phyloP scores from a whole-genome alignment of 2,888 invertebrate genomes.

The Entomobrya proxima region DNA sequence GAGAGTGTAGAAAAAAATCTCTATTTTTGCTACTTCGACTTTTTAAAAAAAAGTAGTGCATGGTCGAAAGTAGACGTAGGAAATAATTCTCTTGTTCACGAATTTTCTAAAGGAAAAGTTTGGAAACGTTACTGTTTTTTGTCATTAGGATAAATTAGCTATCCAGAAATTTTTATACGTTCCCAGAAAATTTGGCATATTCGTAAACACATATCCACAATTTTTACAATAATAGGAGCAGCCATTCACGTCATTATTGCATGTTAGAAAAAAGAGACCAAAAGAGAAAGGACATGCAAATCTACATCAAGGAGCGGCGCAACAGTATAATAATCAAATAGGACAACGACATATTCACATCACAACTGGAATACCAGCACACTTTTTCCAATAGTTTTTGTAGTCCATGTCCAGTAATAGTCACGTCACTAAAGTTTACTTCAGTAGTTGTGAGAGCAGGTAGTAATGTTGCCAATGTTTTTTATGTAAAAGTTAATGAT shows the following conservation, averaged over 20 bases:
- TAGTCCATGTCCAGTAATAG: conserved; percentile 14
- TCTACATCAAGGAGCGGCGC: conserved; percentile 13
- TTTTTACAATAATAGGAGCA: conserved; percentile 17
- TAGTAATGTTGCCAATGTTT: conserved; percentile 17
- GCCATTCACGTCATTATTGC: background rate
- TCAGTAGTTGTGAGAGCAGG: background rate
- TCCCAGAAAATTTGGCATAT: no score
- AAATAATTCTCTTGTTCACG: no score
- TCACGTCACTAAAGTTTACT: no score
- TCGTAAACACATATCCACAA: conserved; percentile 26
- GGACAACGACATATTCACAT: background rate
- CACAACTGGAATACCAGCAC: background rate
- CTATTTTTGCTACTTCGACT: conserved; percentile 9
- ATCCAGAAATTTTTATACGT: no score
- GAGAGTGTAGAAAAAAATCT: background rate
- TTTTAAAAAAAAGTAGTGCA: no score
- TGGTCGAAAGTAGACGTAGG: no score
- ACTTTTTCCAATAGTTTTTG: no score
- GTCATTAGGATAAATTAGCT: no score
- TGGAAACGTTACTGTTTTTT: no score
- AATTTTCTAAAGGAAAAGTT: no score
- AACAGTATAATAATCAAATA: conserved; percentile 26
- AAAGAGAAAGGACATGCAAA: conserved; percentile 1
- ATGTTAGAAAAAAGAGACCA: conserved; percentile 30
- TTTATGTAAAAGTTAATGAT: background rate